Percentiles rank a stretch among this genome's conserved stretches.
phyloP scores from a whole-genome alignment of 2,888 invertebrate genomes.

The Atherix ibis region DNA sequence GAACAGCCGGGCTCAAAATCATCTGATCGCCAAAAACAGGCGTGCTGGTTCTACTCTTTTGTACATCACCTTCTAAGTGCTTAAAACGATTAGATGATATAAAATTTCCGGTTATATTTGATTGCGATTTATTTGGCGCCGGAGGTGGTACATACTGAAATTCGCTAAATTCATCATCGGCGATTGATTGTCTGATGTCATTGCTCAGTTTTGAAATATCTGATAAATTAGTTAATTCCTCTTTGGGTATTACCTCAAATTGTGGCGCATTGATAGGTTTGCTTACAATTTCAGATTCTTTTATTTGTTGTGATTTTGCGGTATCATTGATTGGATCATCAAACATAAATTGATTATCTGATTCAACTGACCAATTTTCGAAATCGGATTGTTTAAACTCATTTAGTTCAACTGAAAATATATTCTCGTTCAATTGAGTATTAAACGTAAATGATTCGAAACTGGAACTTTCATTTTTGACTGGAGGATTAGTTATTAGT shows the following conservation, averaged over 20 bases:
- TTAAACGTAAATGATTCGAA: too few species aligned
- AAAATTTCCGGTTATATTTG: constrained; percentile 9
- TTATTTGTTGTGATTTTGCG: not conserved
- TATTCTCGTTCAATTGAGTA: too few species aligned
- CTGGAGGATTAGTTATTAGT: not conserved
- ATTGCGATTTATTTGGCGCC: constrained; percentile 7
- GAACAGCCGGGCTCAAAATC: constrained; percentile 28
- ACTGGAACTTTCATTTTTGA: too few species aligned
- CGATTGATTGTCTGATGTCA: not conserved
- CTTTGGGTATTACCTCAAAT: too few species aligned
- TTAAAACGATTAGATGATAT: constrained; percentile 7
- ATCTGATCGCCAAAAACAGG: constrained; percentile 17
- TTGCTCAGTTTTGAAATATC: not conserved
- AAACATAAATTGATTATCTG: not conserved
- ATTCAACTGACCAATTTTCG: not conserved
- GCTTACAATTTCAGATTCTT: not conserved
- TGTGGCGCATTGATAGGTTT: too few species aligned
- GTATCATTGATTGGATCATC: not conserved
- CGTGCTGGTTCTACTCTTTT: constrained; percentile 17
- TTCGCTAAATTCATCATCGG: constrained; percentile 36
- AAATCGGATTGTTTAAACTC: not conserved
- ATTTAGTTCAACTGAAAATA: not conserved
- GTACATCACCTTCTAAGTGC: constrained; percentile 5
- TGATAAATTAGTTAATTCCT: not conserved
- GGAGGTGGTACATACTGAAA: constrained; percentile 30